Evolutionary conservation across 1,140 invertebrate genomes (phyloP), one percentile per base, ranked within the genome.

Genomic region (Leucophenga varia): DNA sequence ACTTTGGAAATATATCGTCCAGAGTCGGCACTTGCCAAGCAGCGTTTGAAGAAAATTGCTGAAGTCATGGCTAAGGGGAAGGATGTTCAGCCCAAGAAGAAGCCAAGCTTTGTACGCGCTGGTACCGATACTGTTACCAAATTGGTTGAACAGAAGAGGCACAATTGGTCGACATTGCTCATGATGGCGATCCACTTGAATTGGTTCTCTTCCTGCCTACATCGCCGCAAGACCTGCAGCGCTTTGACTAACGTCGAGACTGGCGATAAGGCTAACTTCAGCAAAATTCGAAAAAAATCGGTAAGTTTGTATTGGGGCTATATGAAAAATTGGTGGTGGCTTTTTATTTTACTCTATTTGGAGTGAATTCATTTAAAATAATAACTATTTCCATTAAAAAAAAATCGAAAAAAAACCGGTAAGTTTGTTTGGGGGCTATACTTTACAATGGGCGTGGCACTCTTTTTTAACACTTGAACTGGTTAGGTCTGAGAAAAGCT

Each of bases 131-230:
- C 90, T 2, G 94, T 99, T 7, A 97, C 95, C 39, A 91, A 90
- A 49, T 81, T 98, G 40, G 87, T 99, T 16, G 96, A 99, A 77
- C 92, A 97, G 80, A 99, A 99, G 80, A 98, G 79, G 96, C 97
- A 43, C 90, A 95, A 74, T 80, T 99, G 43, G 97, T 99, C 28
- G 87, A 97, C 49, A 98, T 99, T 70, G 94, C 97, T 37, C 95
- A 98, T 75, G 97, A 99, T 85, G 96, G 99, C 43, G 97, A 99
- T 70, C 97, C 97, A 36, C 87, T 99, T 79, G 97, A 99, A 93
- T 79, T 99, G 67, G 96, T 99, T 13, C 80, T 99, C 1, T 98
- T 95, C 83, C 79, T 99, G 55, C 97, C 97, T 30, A 93, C 96
- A 20, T 79, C 85, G 91, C 55, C 84, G 93, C 59, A 97, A 97